Evolutionary conservation across 2,888 invertebrate genomes (phyloP).

Genomic region (Papilio gigon): DNA sequence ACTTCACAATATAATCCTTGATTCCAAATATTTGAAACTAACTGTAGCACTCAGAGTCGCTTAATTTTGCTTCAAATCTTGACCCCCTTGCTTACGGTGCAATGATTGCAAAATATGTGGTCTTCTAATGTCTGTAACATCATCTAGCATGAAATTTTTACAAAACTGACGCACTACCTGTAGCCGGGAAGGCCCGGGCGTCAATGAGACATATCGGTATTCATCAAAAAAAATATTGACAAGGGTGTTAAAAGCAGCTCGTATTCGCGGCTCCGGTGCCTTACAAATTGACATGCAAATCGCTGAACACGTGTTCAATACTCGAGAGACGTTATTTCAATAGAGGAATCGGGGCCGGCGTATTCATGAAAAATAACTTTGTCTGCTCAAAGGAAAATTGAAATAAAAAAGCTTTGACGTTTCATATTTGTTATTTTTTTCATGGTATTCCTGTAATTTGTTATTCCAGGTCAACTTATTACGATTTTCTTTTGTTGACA

Average conservation of each 20-base stretch:
- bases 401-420: slow-evolving; percentile 38
- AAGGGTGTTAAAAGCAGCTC: slow-evolving; percentile 14
- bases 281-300: slow-evolving; percentile 41
- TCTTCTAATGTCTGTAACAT: too few species aligned
- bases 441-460: slow-evolving; percentile 7
- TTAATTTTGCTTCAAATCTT: too few species aligned
- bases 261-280: slow-evolving; percentile 17
- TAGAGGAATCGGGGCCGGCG: slow-evolving; percentile 32
- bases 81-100: too few species aligned
- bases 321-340: slow-evolving; percentile 38
- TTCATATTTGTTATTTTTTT: slow-evolving; percentile 29
- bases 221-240: slow-evolving; percentile 26
- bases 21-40: too few species aligned
- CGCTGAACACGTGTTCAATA: slow-evolving; percentile 39
- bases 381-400: slow-evolving; percentile 35
- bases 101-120: too few species aligned
- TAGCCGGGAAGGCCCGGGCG: too few species aligned
- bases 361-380: slow-evolving; percentile 38
- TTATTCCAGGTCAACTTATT: slow-evolving; percentile 7
- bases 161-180: not conserved
- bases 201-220: not conserved
- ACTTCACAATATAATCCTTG: too few species aligned
- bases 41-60: too few species aligned
- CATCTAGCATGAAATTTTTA: too few species aligned
- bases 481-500: not conserved